Base-by-base conservation (phyloP, 2,113 vertebrate genomes). In the Oncorhynchus kisutch region DNA sequence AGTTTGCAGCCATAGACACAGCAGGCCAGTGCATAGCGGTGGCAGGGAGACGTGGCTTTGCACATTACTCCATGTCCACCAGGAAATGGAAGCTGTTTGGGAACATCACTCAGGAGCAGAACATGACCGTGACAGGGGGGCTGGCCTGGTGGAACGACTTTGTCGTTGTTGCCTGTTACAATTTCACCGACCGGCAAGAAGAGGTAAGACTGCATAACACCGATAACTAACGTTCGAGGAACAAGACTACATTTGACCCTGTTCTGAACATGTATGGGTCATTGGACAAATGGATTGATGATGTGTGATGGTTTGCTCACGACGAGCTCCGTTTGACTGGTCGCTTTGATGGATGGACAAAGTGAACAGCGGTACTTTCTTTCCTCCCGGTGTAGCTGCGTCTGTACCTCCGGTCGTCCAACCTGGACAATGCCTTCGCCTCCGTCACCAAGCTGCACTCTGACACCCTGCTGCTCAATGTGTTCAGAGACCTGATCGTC, bases 61-160 rank as follows among this genome's bases (percentile, higher is more conserved):
- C 97, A 91, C 97, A 99, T 92, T 99, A 99, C 88, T 98, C 97
- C 73, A 93, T 99, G 86, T 94, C 95, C 82, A 97, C 95, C 85
- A 96, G 98, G 89, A 99, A 98, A 92, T 99, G 98, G 98, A 99
- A 99, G 81, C 91, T 99, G 75, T 99, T 99, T 91, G 98, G 98
- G 81, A 99, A 99, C 78, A 95, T 99, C 88, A 99, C 97, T 82
- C 98, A 99, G 98, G 98, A 99, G 90, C 97, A 99, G 93, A 99
- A 95, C 90, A 97, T 99, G 97, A 93, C 92, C 0, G 96, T 99
- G 82, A 99, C 97, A 2, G 98, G 98, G 78, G 98, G 98, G 71
- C 93, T 99, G 82, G 95, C 96, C 1, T 99, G 98, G 97, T 99
- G 98, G 97, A 96, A 96, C 57, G 96, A 99, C 85, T 99, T 97